Percentiles rank a stretch among this genome's conserved stretches.
Evolutionary conservation across 2,888 invertebrate genomes (phyloP).

Genomic region (Chalcis sispes): DNA sequence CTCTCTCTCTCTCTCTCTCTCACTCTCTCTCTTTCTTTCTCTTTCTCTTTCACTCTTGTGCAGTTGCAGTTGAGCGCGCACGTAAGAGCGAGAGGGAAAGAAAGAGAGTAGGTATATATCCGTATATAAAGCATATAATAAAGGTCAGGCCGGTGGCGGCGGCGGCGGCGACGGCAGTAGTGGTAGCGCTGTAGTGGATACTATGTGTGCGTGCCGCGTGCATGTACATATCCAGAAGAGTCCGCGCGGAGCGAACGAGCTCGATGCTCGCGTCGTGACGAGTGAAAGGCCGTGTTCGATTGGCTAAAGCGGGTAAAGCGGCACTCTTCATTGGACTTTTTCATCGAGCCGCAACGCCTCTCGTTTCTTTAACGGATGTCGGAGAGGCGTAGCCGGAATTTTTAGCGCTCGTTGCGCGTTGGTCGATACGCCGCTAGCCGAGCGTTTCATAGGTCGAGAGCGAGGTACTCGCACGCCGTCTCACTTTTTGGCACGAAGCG

Average conservation of each 20-base stretch:
- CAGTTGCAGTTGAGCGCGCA: background rate
- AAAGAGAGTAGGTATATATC: conserved; percentile 38
- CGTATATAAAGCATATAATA: conserved; percentile 57
- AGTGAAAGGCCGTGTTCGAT: conserved; percentile 36
- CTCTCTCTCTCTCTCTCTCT: conserved; percentile 27
- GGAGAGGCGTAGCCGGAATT: conserved; percentile 69
- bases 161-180: background rate
- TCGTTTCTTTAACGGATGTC: conserved; percentile 67
- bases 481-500: too few relatives aligned
- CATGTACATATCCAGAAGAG: conserved; percentile 51
- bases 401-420: too few relatives aligned
- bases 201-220: background rate
- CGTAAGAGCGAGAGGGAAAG: conserved; percentile 8
- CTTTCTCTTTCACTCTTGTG: background rate
- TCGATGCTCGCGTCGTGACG: background rate
- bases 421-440: conserved; percentile 39
- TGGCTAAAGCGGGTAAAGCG: conserved; percentile 48
- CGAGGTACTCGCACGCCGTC: too few relatives aligned
- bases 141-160: conserved; percentile 51
- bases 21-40: background rate
- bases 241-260: conserved; percentile 72
- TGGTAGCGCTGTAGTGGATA: background rate
- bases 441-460: conserved; percentile 62
- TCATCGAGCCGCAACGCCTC: conserved; percentile 65
- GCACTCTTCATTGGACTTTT: conserved; percentile 69